These are phyloP conservation scores for Apogon talboti DNA, from an alignment of 2,797 vertebrate genomes.

Conservation along the genomic window DNA sequence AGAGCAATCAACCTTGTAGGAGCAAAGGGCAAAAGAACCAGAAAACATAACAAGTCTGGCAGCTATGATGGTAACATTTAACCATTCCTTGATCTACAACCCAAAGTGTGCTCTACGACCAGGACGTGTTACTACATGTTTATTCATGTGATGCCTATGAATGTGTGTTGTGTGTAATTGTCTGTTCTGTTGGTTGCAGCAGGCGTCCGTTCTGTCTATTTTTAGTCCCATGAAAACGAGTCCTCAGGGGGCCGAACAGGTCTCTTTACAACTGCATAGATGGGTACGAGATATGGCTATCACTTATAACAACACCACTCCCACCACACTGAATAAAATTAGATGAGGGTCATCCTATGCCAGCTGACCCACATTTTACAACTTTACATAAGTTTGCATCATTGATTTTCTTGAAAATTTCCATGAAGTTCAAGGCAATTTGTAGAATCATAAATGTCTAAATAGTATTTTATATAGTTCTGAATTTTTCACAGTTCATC, in stretches of 20 bases:
- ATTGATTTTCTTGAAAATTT: no score
- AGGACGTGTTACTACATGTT: slow-evolving; percentile 1
- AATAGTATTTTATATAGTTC: no score
- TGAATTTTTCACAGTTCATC: no score
- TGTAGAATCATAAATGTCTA: no score
- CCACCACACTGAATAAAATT: slow-evolving; percentile 1
- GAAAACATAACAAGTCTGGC: no score
- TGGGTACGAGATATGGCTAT: slow-evolving; percentile 38
- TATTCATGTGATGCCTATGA: slow-evolving; percentile 8
- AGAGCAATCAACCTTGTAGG: background rate
- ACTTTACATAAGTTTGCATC: background rate
- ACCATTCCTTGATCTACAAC: background rate
- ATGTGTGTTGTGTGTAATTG: slow-evolving; percentile 23
- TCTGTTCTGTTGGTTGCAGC: slow-evolving; percentile 52
- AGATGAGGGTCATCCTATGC: background rate
- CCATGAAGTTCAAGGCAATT: no score
- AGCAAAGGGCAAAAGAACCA: no score
- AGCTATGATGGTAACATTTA: background rate
- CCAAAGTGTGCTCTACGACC: background rate
- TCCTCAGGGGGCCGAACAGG: slow-evolving; percentile 54
- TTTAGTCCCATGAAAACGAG: slow-evolving; percentile 70
- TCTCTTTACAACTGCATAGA: slow-evolving; percentile 60
- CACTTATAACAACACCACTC: slow-evolving; percentile 12
- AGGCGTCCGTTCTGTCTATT: slow-evolving; percentile 69
- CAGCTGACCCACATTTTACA: background rate